These are phyloP conservation scores for Oligia fasciuncula DNA, from an alignment of 2,888 invertebrate genomes.

Conservation along the genomic window DNA sequence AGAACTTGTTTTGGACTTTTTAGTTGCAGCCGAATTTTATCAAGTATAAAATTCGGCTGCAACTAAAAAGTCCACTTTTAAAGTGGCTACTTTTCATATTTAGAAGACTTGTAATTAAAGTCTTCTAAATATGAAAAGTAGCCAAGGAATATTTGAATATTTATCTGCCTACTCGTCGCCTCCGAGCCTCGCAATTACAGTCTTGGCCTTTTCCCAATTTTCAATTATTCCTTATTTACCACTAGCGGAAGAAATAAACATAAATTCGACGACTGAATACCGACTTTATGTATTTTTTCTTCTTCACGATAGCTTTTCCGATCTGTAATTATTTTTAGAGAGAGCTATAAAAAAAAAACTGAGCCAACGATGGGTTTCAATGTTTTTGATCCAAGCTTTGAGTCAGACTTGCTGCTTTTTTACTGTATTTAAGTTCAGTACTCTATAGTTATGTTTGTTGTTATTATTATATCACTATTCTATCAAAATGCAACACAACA, in stretches of 20 bases:
- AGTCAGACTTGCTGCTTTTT: not conserved
- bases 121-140: slow-evolving; percentile 3
- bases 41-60: too few species aligned
- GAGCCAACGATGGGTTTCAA: not conserved
- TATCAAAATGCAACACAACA: not conserved
- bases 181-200: slow-evolving; percentile 34
- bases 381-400: not conserved
- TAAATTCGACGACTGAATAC: slow-evolving; percentile 41
- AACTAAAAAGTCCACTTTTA: too few species aligned
- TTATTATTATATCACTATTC: not conserved
- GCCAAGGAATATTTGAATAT: slow-evolving; percentile 31
- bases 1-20: not conserved
- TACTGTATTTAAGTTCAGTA: not conserved
- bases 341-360: slow-evolving; percentile 10
- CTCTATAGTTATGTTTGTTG: not conserved
- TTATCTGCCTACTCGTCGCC: slow-evolving; percentile 33
- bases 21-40: not conserved
- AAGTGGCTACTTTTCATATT: too few species aligned
- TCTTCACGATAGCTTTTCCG: slow-evolving; percentile 12
- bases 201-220: slow-evolving; percentile 49
- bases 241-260: slow-evolving; percentile 43
- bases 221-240: slow-evolving; percentile 55
- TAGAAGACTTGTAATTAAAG: too few species aligned
- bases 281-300: not conserved
- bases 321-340: slow-evolving; percentile 17